Evolutionary conservation across 2,113 vertebrate genomes (phyloP).

Genomic region (Hyperoodon ampullatus): DNA sequence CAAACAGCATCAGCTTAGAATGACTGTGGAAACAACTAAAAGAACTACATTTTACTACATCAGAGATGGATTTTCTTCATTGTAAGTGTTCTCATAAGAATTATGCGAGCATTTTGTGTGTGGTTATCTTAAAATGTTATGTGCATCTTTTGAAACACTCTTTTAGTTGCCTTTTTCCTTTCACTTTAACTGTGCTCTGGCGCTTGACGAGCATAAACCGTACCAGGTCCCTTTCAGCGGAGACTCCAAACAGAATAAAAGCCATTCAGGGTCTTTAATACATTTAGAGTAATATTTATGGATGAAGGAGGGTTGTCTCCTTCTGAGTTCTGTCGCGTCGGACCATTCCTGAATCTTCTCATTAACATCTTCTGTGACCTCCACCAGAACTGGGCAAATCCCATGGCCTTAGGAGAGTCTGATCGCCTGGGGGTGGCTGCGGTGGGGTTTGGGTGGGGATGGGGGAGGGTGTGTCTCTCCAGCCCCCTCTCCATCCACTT

Average conservation of each 20-base stretch:
- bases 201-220: not conserved
- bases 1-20: not conserved
- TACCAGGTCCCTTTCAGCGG: not conserved
- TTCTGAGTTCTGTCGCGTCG: rapidly evolving
- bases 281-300: not conserved
- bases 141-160: not conserved
- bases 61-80: not conserved
- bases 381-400: not conserved
- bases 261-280: not conserved
- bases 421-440: not conserved
- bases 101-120: not conserved
- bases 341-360: not conserved
- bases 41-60: not conserved
- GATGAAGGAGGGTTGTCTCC: not conserved
- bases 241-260: not conserved
- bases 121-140: not conserved
- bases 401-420: rapidly evolving
- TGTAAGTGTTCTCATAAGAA: slow-evolving; percentile 1
- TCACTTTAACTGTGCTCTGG: not conserved
- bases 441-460: too few relatives aligned
- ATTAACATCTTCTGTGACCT: not conserved
- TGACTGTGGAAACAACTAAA: not conserved
- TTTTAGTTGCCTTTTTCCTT: not conserved
- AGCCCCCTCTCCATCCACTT: rapidly evolving
- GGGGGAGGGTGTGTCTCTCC: not conserved